phyloP scores from a whole-genome alignment of 1,140 invertebrate species.

The Zophobas morio region DNA sequence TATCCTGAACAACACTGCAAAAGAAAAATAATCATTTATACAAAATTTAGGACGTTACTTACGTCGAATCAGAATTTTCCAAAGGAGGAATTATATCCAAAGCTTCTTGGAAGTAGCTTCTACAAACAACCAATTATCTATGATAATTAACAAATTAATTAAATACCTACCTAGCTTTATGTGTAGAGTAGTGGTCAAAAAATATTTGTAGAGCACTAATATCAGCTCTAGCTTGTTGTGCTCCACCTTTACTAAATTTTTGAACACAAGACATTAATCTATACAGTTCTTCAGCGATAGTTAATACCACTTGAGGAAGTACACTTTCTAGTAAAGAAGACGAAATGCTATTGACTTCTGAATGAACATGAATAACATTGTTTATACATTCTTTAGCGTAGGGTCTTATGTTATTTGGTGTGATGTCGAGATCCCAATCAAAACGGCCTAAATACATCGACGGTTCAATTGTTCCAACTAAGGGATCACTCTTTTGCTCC shows the following conservation, averaged over 20 bases:
- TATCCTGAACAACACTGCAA: constrained; percentile 63
- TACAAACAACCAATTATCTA: constrained; percentile 60
- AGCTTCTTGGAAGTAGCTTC: constrained; percentile 75
- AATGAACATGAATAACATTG: constrained; percentile 93
- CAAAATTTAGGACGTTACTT: constrained; percentile 52
- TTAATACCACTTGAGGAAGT: constrained; percentile 89
- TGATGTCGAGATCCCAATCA: constrained; percentile 85
- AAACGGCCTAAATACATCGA: constrained; percentile 94
- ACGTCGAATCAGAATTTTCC: constrained; percentile 68
- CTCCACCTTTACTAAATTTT: constrained; percentile 78
- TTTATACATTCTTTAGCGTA: constrained; percentile 95
- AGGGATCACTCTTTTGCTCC: constrained; percentile 92
- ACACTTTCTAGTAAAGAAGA: constrained; percentile 83
- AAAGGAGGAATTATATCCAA: constrained; percentile 73
- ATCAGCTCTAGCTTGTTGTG: constrained; percentile 79
- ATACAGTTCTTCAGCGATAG: constrained; percentile 91
- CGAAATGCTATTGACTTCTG: constrained; percentile 90
- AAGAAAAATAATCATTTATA: constrained; percentile 33
- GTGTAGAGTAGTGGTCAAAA: constrained; percentile 70
- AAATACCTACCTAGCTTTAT: constrained; percentile 71
- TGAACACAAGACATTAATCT: constrained; percentile 87
- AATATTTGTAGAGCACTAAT: constrained; percentile 73
- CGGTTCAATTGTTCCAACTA: constrained; percentile 94
- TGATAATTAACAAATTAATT: constrained; percentile 46
- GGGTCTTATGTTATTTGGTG: constrained; percentile 83